These are phyloP conservation scores for Teleogryllus occipitalis DNA, from an alignment of 1,140 invertebrate genomes.

Conservation along the genomic window DNA sequence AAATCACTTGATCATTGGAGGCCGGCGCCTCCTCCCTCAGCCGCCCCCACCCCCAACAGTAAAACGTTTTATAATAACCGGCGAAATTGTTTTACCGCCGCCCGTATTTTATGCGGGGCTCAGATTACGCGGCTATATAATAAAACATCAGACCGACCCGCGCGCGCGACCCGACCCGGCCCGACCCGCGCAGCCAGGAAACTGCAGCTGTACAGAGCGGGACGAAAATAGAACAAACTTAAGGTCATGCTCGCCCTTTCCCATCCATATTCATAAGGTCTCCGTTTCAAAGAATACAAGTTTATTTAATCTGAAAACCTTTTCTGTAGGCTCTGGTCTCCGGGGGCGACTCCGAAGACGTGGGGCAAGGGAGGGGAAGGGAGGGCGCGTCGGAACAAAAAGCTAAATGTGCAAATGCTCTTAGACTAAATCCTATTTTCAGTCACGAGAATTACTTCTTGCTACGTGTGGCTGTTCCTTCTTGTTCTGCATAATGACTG, in stretches of 20 bases:
- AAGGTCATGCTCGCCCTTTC: not conserved
- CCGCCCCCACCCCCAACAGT: not conserved
- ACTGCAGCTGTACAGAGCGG: no score
- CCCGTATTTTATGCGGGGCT: not conserved
- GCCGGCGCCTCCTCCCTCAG: no score
- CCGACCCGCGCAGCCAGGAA: no score
- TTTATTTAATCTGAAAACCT: not conserved
- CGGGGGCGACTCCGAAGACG: no score
- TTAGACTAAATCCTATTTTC: no score
- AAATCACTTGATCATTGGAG: not conserved
- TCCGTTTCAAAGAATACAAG: not conserved
- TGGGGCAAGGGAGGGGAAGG: no score
- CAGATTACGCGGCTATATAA: not conserved
- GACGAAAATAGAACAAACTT: not conserved
- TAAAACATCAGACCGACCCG: not conserved
- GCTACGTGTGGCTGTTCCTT: no score
- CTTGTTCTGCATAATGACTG: no score
- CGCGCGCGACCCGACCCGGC: no score
- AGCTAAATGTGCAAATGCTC: no score
- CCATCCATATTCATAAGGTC: not conserved
- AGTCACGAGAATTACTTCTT: no score
- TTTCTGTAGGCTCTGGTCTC: not conserved
- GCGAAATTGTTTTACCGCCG: not conserved
- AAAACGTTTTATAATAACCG: slow-evolving; percentile 1
- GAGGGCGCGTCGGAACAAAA: no score